Base-by-base conservation (phyloP, 2,888 invertebrate species). In the Mythimna ferrago region DNA sequence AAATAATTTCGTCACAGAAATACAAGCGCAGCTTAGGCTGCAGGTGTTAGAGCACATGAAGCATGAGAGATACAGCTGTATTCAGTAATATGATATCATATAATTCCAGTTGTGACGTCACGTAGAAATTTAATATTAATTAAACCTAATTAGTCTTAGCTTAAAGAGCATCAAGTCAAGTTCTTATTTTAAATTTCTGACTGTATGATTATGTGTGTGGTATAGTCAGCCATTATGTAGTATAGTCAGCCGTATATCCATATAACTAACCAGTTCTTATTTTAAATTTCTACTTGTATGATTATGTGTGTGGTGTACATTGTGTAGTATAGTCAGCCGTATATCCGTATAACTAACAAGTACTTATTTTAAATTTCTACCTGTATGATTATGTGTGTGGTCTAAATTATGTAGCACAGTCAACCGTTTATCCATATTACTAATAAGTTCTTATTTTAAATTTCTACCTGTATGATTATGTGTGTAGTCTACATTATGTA, bases 111-210 rank as follows among this genome's bases (percentile, higher is more conserved):
- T 6, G 48, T 48, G 48, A 48, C 48, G 16, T 6, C 48, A 48
- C 62, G 54, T 66, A 63, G 81, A 66, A 68, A 57, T 64, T 5
- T 44, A 53, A 69, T 32, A 62, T 44, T 53, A 56, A 66, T 81
- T 10, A 82, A 58, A 67, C 64, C n/a, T 44, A 78, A 73, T 82
- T 67, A 80, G 54, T 64, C 48, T 69, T 38, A 62, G 54, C 58
- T 63, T 66, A 60, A 16, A n/a, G 54, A 26, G 56, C 53, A 16
- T 73, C 62, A 65, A 65, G 72, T 80, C 66, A 68, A 69, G 41
- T 44, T 44, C 41, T 44, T 44, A 44, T 11, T 44, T 44, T 3
- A 44, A 44, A 44, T 10, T 38, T 38, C 7, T 7, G 7, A 3
- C 38, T 41, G 41, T 38, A 10, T 38, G 38, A 38, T 38, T 38